phyloP scores from a whole-genome alignment of 2,113 vertebrate species.

The Hemiscyllium ocellatum region DNA sequence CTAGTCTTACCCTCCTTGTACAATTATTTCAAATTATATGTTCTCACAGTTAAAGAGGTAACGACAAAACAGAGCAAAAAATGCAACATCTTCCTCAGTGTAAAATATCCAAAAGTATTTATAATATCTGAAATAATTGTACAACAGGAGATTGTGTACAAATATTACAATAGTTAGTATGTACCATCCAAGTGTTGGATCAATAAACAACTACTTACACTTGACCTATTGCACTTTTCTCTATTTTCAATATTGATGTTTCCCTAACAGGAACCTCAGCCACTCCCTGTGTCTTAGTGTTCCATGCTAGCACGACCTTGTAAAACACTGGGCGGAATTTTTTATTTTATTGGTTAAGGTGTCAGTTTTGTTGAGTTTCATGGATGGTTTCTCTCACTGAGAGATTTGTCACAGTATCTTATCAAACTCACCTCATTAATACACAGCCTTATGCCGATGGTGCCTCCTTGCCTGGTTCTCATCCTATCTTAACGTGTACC shows the following conservation, averaged over 20 bases:
- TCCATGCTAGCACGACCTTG: not conserved
- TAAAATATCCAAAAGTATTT: not conserved
- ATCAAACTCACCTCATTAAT: too few relatives aligned
- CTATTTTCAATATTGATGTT: not conserved
- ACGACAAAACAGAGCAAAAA: not conserved
- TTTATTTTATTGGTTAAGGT: too few relatives aligned
- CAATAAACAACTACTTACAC: not conserved
- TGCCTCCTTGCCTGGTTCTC: too few relatives aligned
- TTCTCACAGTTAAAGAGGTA: not conserved
- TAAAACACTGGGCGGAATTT: not conserved
- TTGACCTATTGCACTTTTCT: not conserved
- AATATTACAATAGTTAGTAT: not conserved
- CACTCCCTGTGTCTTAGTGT: too few relatives aligned
- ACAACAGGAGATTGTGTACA: not conserved
- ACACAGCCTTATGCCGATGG: too few relatives aligned
- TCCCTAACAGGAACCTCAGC: not conserved
- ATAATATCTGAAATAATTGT: not conserved
- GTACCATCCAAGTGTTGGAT: not conserved
- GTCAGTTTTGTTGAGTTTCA: too few relatives aligned
- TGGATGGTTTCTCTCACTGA: too few relatives aligned
- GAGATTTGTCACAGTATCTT: too few relatives aligned
- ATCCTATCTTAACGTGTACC: too few relatives aligned
- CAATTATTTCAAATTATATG: not conserved
- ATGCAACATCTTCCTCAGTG: not conserved
- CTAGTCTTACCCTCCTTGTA: not conserved